Percentiles rank a stretch among this genome's conserved stretches.
Evolutionary conservation across 2,888 invertebrate species (phyloP).

Genomic region (Sialis fuliginosa): DNA sequence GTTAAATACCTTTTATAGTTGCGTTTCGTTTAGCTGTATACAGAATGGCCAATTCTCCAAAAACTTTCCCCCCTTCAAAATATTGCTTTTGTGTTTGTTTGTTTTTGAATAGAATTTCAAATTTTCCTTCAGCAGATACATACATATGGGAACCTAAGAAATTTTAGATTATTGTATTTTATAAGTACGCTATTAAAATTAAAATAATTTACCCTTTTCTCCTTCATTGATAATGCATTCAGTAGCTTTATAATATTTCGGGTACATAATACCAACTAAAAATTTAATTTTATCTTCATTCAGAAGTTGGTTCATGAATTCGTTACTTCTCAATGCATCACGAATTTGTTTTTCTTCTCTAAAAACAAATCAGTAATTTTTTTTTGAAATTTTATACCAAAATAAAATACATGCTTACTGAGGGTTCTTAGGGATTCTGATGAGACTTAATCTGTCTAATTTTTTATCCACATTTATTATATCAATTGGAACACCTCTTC

Average conservation of each 20-base stretch:
- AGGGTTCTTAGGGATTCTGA: too few relatives aligned
- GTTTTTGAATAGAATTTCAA: slow-evolving; percentile 71
- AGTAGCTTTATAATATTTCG: slow-evolving; percentile 44
- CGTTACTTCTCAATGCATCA: too few relatives aligned
- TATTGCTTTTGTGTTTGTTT: slow-evolving; percentile 56
- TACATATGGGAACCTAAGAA: slow-evolving; percentile 56
- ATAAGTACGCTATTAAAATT: background rate
- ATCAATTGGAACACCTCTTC: too few relatives aligned
- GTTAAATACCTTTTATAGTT: slow-evolving; percentile 50
- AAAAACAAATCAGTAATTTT: too few relatives aligned
- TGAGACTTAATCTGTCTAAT: too few relatives aligned
- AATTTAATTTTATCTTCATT: slow-evolving; percentile 21
- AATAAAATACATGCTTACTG: too few relatives aligned
- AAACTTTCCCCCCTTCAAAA: slow-evolving; percentile 64
- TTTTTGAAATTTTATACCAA: too few relatives aligned
- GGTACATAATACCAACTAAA: slow-evolving; percentile 70
- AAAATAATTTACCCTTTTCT: slow-evolving; percentile 36
- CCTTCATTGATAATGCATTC: slow-evolving; percentile 63
- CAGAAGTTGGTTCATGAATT: too few relatives aligned
- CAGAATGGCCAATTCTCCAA: slow-evolving; percentile 86
- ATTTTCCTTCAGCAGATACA: slow-evolving; percentile 70
- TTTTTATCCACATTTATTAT: too few relatives aligned
- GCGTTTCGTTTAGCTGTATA: slow-evolving; percentile 87
- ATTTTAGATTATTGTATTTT: background rate
- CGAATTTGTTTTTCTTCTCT: too few relatives aligned